Base-by-base conservation (phyloP, 2,888 invertebrate genomes). In the Crematogaster levior region DNA sequence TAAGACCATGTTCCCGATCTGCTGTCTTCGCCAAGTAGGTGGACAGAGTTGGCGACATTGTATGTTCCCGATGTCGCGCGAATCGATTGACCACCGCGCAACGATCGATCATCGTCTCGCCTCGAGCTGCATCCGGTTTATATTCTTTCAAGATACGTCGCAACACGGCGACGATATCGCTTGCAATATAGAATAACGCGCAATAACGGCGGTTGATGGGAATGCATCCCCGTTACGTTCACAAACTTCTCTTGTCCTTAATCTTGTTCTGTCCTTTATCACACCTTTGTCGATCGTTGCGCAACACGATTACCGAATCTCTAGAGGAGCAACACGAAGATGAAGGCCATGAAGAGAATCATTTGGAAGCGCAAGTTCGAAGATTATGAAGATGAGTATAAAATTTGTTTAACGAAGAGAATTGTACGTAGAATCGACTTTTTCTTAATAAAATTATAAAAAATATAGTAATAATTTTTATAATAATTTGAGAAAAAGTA, bases 41-140 rank as follows among this genome's bases (percentile, higher is more conserved):
- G 74, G 74, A 70, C 60, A 63, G 34, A 34, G 30, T 58, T 27
- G 66, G 60, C 84, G 86, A 82, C 73, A 63, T 84, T 58, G 46
- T 60, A 43, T 30, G 68, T 10, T 79, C 58, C 43, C 68, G 27
- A 56, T 68, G 43, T 68, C 56, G 43, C 24, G 37, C 46, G 74
- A 53, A 88, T 84, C 86, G 86, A 85, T 85, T 68, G 68, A 68
- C 46, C 66, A 51, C 24, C 30, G 4, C 46, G 48, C 24, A 4
- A 60, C 80, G 81, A 86, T 87, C 82, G 85, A 88, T 88, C 88
- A 88, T 88, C 79, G 73, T 79, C 81, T 75, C 85, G 81, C 86
- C 81, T 80, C 51, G 40, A 37, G 81, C 58, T 21, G 48, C 74
- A 51, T 80, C 60, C 61, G 48, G 74, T 61, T 40, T 37, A 10